Conservation (phyloP, 2,888 invertebrate species). For the Aspidiotus rigidus region DNA sequence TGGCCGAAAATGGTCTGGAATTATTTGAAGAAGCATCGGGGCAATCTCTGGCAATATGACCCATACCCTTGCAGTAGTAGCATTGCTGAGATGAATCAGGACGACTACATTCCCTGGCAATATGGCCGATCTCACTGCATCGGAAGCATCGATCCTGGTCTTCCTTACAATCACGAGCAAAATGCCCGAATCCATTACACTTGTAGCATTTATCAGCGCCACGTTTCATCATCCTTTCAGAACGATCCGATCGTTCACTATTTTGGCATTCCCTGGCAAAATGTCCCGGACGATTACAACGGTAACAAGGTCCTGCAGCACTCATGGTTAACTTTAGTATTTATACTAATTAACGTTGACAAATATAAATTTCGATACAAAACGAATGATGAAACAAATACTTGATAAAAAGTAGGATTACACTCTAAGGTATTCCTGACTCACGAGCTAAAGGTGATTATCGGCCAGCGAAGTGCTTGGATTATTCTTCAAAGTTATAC, state of each 20-base stretch:
- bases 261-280: constrained; percentile 76
- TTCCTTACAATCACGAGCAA: constrained; percentile 87
- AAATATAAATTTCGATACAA: neutral
- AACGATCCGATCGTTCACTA: constrained; percentile 56
- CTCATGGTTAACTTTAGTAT: neutral
- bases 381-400: neutral
- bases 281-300: constrained; percentile 86
- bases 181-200: constrained; percentile 88
- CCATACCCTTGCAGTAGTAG: constrained; percentile 62
- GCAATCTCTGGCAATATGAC: constrained; percentile 59
- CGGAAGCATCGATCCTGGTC: constrained; percentile 65
- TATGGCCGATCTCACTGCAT: constrained; percentile 86
- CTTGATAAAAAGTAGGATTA: neutral
- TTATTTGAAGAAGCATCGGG: constrained; percentile 43
- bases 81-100: constrained; percentile 43
- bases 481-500: neutral
- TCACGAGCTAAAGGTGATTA: neutral
- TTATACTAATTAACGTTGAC: neutral
- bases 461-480: neutral
- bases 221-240: constrained; percentile 13
- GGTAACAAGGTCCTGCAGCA: constrained; percentile 55
- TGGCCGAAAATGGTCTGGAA: constrained; percentile 30
- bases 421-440: neutral
- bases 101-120: constrained; percentile 71
- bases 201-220: constrained; percentile 62